Conservation (phyloP, 2,113 vertebrate genomes). For the Neopipo cinnamomea region DNA sequence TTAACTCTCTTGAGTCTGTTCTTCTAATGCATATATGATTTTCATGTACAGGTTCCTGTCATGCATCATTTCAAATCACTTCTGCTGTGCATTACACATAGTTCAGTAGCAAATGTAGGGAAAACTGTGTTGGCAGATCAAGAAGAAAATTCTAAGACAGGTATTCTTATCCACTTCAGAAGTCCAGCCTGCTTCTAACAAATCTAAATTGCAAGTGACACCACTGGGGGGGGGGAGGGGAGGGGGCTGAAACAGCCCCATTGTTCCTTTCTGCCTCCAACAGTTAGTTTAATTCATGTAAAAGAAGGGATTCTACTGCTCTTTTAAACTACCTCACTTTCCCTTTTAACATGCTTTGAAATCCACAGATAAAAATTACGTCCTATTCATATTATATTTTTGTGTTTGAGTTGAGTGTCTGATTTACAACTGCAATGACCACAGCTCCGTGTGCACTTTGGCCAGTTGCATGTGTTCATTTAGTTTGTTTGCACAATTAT, state of each 20-base stretch:
- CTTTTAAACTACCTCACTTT: not conserved
- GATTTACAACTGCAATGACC: not conserved
- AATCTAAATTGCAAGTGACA: not conserved
- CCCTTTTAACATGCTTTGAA: not conserved
- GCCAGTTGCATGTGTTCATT: not conserved
- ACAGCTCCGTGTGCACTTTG: not conserved
- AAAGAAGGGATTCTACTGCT: not conserved
- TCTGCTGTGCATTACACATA: not conserved
- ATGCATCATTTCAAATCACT: not conserved
- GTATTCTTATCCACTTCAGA: not conserved
- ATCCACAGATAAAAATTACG: not conserved
- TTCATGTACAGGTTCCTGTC: not conserved
- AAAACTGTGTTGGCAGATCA: not conserved
- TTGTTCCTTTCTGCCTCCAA: not conserved
- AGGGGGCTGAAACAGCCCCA: not conserved
- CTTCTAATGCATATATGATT: not conserved
- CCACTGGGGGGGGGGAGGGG: not conserved
- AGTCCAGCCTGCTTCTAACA: not conserved
- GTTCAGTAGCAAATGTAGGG: not conserved
- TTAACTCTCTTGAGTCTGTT: not conserved
- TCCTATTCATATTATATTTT: not conserved
- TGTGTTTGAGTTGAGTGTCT: not conserved
- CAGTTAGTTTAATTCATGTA: not conserved
- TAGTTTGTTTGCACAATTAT: not conserved
- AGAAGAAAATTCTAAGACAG: not conserved